These are phyloP conservation scores for Marisa cornuarietis DNA, from an alignment of 1,140 invertebrate species.

Conservation along the genomic window DNA sequence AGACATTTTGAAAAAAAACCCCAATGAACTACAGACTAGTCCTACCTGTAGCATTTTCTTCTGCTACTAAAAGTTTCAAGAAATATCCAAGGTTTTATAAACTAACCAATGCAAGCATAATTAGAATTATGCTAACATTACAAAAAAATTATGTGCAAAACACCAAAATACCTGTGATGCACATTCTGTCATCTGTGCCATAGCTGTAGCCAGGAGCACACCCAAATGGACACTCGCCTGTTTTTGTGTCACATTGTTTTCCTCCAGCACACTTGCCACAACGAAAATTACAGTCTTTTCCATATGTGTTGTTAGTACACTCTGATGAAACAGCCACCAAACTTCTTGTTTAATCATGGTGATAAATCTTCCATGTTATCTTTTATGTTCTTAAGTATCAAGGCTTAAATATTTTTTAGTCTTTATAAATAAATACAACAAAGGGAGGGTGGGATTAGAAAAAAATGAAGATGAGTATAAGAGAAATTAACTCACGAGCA, in stretches of 20 bases:
- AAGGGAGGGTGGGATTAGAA: too few species aligned
- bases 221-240: conserved; percentile 28
- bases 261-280: conserved; percentile 33
- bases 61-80: neutral
- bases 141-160: neutral
- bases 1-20: too few species aligned
- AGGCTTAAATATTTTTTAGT: too few species aligned
- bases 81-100: neutral
- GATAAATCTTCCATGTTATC: too few species aligned
- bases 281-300: conserved; percentile 28
- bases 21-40: too few species aligned
- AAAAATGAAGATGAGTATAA: too few species aligned
- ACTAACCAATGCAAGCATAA: neutral
- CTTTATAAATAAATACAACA: too few species aligned
- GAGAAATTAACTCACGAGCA: too few species aligned
- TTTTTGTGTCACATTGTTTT: conserved; percentile 24
- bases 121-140: neutral
- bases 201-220: conserved; percentile 35
- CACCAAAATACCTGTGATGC: conserved; percentile 27
- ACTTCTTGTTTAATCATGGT: too few species aligned
- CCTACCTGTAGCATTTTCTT: too few species aligned
- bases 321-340: conserved; percentile 16
- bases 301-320: conserved; percentile 29
- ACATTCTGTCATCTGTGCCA: conserved; percentile 7
- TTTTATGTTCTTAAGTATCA: too few species aligned